Evolutionary conservation across 2,888 invertebrate genomes (phyloP).

Genomic region (Philereme vetulata): DNA sequence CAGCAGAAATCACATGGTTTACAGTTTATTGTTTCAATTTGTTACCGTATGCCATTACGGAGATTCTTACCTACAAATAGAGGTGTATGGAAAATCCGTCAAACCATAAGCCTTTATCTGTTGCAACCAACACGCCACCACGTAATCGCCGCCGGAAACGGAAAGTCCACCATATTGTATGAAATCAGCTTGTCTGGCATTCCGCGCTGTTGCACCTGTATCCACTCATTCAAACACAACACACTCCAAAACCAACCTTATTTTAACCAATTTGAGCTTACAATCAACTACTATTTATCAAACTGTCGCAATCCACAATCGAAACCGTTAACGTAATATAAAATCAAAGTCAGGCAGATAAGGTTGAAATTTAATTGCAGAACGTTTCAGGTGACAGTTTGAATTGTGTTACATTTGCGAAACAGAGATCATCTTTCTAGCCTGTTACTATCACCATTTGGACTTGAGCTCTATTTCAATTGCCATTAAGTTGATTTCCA

Average conservation of each 20-base stretch:
- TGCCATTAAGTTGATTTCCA: slow-evolving; percentile 38
- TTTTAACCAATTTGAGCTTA: background rate
- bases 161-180: slow-evolving; percentile 79
- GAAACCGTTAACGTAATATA: slow-evolving; percentile 26
- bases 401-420: slow-evolving; percentile 70
- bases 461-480: slow-evolving; percentile 46
- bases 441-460: slow-evolving; percentile 43
- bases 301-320: slow-evolving; percentile 36
- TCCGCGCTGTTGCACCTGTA: slow-evolving; percentile 76
- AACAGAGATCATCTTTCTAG: slow-evolving; percentile 66
- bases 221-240: slow-evolving; percentile 31
- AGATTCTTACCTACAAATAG: too few relatives aligned
- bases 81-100: slow-evolving; percentile 29
- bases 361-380: slow-evolving; percentile 49
- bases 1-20: too few relatives aligned
- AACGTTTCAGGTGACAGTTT: slow-evolving; percentile 68
- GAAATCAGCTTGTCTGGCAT: slow-evolving; percentile 77
- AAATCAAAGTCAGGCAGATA: slow-evolving; percentile 37
- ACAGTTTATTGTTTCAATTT: too few relatives aligned
- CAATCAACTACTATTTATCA: background rate
- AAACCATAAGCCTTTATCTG: slow-evolving; percentile 42
- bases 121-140: slow-evolving; percentile 54
- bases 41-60: too few relatives aligned
- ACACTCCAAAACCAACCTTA: slow-evolving; percentile 25
- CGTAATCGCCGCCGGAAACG: slow-evolving; percentile 76